Base-by-base conservation (phyloP, 2,888 invertebrate species). In the Acanthosoma haemorrhoidale region DNA sequence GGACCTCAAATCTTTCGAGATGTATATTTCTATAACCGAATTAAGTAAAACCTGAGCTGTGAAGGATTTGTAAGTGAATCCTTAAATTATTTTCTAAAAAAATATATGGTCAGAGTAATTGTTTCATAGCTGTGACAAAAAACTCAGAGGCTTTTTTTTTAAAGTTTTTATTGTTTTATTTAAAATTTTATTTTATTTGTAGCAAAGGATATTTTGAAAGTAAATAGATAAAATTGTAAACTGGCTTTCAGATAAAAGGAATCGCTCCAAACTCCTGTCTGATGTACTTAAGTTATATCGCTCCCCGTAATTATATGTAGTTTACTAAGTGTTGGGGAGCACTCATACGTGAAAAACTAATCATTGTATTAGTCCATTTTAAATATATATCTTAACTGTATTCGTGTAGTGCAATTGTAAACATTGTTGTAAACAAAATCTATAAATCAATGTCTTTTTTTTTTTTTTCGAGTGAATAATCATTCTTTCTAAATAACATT, bases 211-310 rank as follows among this genome's bases (percentile, higher is more conserved):
- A 38, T 34, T 38, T 61, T 61, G n/a, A 61, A 61, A 61, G n/a
- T 16, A 25, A 25, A 51, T 51, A 51, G 51, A 25, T 25, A 51
- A 51, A 3, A 25, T 51, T 51, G n/a, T n/a, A n/a, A n/a, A 51
- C 25, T 25, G 29, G 21, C 25, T 59, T 31, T 60, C 32, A 34
- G 60, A 36, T 60, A 16, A 34, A 34, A n/a, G 18, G 29, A 34
- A 60, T 16, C 16, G 34, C 67, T 67, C 51, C 67, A 57, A 51
- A 67, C 67, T 67, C 67, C 67, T 67, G 67, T 67, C 8, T 67
- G 67, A 67, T 67, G 67, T 67, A 67, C 67, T 67, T 67, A 67
- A 67, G 25, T 67, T 64, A 15, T 64, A 34, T 34, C 29, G 51
- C 25, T 51, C 51, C 29, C 29, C 21, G 13, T 6, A 51, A 25